phyloP scores from a whole-genome alignment of 2,113 vertebrate species.

The Xenus cinereus region DNA sequence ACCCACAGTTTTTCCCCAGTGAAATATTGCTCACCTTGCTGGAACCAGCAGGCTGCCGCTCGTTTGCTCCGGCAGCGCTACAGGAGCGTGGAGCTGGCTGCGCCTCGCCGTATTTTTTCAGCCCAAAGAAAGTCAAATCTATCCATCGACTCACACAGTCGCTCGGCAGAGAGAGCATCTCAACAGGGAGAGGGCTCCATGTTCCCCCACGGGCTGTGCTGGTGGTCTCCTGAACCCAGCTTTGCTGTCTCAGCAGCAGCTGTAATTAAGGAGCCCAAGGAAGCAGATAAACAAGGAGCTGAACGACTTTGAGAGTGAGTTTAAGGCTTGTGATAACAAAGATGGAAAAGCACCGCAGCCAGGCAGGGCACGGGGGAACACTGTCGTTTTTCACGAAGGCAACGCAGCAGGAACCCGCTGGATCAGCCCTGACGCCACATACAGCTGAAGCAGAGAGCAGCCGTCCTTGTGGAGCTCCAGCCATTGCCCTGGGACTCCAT shows the following conservation, averaged over 20 bases:
- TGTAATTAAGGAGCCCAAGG: neutral
- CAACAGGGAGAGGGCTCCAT: fast-evolving
- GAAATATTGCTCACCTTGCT: neutral
- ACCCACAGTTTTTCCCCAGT: neutral
- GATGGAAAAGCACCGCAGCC: neutral
- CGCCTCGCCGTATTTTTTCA: neutral
- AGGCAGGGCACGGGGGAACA: neutral
- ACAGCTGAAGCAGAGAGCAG: neutral
- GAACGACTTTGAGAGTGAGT: neutral
- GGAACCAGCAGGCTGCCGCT: neutral
- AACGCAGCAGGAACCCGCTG: neutral
- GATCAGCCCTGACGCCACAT: neutral
- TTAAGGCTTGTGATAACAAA: conserved; percentile 13
- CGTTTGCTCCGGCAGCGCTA: neutral
- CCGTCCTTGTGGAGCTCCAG: neutral
- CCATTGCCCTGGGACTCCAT: fast-evolving
- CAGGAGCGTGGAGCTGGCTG: neutral
- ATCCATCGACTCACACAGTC: neutral
- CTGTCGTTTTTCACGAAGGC: neutral
- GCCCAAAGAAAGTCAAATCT: neutral
- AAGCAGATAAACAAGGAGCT: conserved; percentile 17
- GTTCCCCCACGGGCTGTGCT: neutral
- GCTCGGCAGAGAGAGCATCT: neutral
- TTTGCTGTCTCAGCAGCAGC: neutral
- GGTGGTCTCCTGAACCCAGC: neutral